phyloP scores from a whole-genome alignment of 2,888 invertebrate genomes.

The Allolobophora icterica region DNA sequence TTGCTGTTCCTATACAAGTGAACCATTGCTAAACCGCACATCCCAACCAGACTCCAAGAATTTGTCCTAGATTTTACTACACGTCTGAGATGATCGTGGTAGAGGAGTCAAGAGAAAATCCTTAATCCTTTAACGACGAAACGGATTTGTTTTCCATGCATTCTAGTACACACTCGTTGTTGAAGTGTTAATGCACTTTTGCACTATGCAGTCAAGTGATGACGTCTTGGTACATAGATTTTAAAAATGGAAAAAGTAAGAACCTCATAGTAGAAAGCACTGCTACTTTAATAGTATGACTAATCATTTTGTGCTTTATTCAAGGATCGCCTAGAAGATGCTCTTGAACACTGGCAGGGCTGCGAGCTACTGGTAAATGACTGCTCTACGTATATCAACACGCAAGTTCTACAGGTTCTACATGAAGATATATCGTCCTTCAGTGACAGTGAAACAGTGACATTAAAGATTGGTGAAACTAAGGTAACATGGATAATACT shows the following conservation, averaged over 20 bases:
- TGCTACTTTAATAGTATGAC: neutral
- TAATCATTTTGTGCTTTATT: neutral
- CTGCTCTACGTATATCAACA: neutral
- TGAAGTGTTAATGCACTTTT: neutral
- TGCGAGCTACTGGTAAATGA: neutral
- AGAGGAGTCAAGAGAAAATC: too few relatives aligned
- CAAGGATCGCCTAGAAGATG: neutral
- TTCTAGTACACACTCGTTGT: too few relatives aligned
- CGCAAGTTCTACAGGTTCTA: neutral
- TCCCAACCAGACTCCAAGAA: too few relatives aligned
- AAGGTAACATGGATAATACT: neutral
- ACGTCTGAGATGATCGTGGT: too few relatives aligned
- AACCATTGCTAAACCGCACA: too few relatives aligned
- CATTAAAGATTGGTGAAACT: neutral
- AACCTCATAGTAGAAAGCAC: neutral
- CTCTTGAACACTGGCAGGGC: conserved; percentile 12
- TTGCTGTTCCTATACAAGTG: too few relatives aligned
- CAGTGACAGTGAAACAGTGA: neutral
- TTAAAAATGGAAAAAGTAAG: neutral
- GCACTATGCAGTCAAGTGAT: neutral
- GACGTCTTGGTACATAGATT: neutral
- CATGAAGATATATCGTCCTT: neutral
- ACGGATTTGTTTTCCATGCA: too few relatives aligned
- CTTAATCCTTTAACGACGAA: too few relatives aligned
- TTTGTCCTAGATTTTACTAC: too few relatives aligned